Evolutionary conservation across 2,797 vertebrate species (phyloP), one percentile per base, ranked within the genome.

Genomic region (Enteromius fasciolatus): DNA sequence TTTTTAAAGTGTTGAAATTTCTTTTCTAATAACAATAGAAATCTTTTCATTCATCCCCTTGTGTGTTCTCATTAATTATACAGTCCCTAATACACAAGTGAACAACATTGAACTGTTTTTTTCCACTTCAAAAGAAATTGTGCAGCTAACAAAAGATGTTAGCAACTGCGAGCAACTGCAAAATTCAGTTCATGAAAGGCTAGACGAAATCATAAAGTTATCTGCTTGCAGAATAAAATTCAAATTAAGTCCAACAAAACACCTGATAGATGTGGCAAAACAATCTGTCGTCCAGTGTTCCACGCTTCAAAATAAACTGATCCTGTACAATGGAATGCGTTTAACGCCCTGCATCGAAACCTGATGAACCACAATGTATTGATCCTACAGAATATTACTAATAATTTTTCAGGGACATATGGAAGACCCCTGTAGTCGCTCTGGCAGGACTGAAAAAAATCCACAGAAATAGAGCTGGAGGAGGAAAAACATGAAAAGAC

Each of bases 171-270:
- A 77, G 77, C 33, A 70, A 59, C n/a, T 87, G 85, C 75, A 82
- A 89, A 86, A 90, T 82, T 89, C 81, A 86, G 83, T 84, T 88
- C 83, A 84, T 76, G 79, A 74, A 88, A 79, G 50, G 83, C 70
- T 50, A 41, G 52, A 76, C 67, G 17, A 66, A 46, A 36, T 15
- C 80, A 44, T 31, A 39, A 57, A 80, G 25, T 83, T 39, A 87
- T 66, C 28, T 10, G 33, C 73, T 69, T 89, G 68, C 84, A 67
- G 87, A 83, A 83, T 52, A 63, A 59, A 84, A 79, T 83, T 87
- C 76, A 18, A 41, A 77, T 54, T 68, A 83, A 54, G 77, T 87
- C 81, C 18, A 82, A 80, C 44, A 5, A 81, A 66, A 63, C 28
- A 63, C n/a, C 20, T 63, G 28, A 48, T 1, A 41, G 39, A 36